Evolutionary conservation across 2,113 vertebrate genomes (phyloP), one percentile per base, ranked within the genome.

Genomic region (Neolamprologus sp.): DNA sequence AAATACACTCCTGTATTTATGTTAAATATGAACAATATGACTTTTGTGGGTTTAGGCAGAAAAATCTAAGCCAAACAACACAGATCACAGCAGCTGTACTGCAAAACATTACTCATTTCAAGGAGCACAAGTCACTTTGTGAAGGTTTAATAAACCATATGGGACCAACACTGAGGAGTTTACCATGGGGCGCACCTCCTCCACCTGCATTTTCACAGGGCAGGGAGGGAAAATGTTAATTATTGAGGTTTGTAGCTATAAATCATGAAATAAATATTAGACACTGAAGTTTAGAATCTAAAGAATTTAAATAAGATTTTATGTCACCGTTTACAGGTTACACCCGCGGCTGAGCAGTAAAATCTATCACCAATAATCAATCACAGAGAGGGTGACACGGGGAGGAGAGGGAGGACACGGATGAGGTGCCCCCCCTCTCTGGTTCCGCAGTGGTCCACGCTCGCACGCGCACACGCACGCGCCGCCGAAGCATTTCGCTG

Each of bases 371-470:
- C 91, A 60, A 83, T 92, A 86, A 88, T 87, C 79, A n/a, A 86
- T 89, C 68, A 60, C 1, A 57, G 4, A 55, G 53, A 19, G 55
- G 40, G 13, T 19, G 80, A 45, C 53, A n/a, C 10, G 19, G 7
- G 65, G 14, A 21, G 40, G 28, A 58, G 6, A 23, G 23, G 8
- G 2, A 65, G 82, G 58, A 53, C 60, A 78, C 12, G 7, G n/a
- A 37, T 26, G 58, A 80, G 80, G 7, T 63, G 33, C 63, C 60
- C 60, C 60, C 60, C 31, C 17, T 21, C 60, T 65, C 60, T 65
- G 80, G 85, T 89, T 92, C 93, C 92, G 92, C 93, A 93, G 92
- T 94, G 93, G 71, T 83, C 33, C 83, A 53, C 65, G 13, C 79
- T 11, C 82, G 31, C 73, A 14, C 82, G 78, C 81, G 45, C 78